Evolutionary conservation across 37 sponge, comb jelly and placozoan species (phyloP), one percentile per base, ranked within the genome.

Genomic region (Aplysina aerophoba): DNA sequence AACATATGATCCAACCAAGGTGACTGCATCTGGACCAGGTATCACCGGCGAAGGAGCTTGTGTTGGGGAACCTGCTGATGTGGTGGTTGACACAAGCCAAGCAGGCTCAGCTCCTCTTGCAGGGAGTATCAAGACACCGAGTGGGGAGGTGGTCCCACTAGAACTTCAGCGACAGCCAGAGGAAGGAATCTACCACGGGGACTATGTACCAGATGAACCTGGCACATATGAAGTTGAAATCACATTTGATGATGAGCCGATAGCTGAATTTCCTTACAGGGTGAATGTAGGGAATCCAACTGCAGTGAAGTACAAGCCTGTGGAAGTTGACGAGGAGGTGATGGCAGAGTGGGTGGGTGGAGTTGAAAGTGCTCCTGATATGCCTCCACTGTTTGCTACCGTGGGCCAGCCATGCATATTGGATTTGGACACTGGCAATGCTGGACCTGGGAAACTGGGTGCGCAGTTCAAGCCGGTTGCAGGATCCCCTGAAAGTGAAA

Each of bases 41-140:
- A 54, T 98, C n/a, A 93, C 98, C 20, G 93, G 97, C 16, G 80
- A 84, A 65, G 99, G 99, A 15, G 90, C 95, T 35, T 28, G 58
- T 0, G 86, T 85, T 24, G 90, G 92, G 14, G 34, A 86, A 44
- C 90, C 92, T 63, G 92, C 95, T 13, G 37, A 82, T 78, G 89
- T 95, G 0, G 77, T 85, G 59, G 87, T 97, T 15, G 97, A 97
- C 89, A 88, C 94, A 22, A 21, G 82, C 4, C 73, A 85, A 19
- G 87, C 94, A 40, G 97, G 97, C 19, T 88, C 75, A 12, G 92
- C 88, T 4, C 90, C 92, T 30, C 79, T 94, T 37, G 69, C 86
- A 63, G 91, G 87, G n/a, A 73, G 44, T 57, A 89, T 97, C 30
- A 91, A 83, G 6, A 53, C 73, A 17, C 95, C 95, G 20, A 41